Evolutionary conservation across 2,888 invertebrate genomes (phyloP).

Genomic region (Escarpia spicata): DNA sequence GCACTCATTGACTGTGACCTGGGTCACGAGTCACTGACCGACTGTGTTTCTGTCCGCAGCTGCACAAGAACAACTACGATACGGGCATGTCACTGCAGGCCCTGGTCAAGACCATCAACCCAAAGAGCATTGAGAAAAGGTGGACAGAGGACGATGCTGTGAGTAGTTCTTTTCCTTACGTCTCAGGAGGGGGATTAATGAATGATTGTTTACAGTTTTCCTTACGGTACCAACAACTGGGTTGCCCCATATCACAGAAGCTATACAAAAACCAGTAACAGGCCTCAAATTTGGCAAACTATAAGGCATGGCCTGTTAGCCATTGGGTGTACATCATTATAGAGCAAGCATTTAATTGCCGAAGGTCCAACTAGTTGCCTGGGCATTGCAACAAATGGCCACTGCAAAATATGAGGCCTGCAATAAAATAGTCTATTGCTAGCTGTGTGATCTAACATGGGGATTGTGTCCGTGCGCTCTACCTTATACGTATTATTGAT

Average conservation of each 20-base stretch:
- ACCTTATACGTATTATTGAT: not conserved
- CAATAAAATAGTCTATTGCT: not conserved
- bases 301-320: not conserved
- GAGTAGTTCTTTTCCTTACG: constrained; percentile 47
- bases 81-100: constrained; percentile 95
- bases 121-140: constrained; percentile 96
- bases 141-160: constrained; percentile 97
- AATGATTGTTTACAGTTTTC: not conserved
- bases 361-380: no score
- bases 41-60: constrained; percentile 66
- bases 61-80: constrained; percentile 96
- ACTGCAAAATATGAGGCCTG: no score
- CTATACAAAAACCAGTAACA: not conserved
- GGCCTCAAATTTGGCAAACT: not conserved
- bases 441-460: not conserved
- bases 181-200: not conserved
- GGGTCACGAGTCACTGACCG: not conserved
- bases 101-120: constrained; percentile 95
- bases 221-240: not conserved
- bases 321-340: no score
- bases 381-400: no score
- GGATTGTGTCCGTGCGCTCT: not conserved
- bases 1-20: not conserved
- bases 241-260: not conserved
- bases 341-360: no score